These are phyloP conservation scores for Phasianus colchicus DNA, from an alignment of 2,113 vertebrate species.

Conservation along the genomic window DNA sequence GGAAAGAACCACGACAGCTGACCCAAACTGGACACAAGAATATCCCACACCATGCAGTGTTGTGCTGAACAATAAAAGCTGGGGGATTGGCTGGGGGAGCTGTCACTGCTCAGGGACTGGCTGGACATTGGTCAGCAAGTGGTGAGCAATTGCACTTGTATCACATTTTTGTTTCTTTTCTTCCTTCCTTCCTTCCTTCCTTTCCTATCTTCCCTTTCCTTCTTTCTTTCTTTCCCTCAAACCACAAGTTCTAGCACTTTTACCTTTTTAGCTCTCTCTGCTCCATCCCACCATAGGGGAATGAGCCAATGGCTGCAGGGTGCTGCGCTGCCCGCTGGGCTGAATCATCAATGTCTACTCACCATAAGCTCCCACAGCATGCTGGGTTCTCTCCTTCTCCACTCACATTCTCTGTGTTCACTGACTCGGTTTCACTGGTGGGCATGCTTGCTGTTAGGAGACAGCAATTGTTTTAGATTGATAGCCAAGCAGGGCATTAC, in stretches of 20 bases:
- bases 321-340: background rate
- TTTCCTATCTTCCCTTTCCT: background rate
- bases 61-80: background rate
- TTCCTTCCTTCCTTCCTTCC: background rate
- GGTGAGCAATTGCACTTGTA: background rate
- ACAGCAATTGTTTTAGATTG: conserved; percentile 46
- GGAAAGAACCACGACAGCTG: background rate
- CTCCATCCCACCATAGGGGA: background rate
- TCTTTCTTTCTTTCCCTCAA: background rate
- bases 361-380: conserved; percentile 93
- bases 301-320: background rate
- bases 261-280: background rate
- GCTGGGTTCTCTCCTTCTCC: conserved; percentile 86
- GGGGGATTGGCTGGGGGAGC: background rate
- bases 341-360: conserved; percentile 47
- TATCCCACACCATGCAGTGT: too few relatives aligned
- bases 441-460: conserved; percentile 90
- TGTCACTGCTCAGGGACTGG: background rate
- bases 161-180: background rate
- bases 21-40: background rate
- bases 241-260: background rate
- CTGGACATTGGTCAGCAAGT: background rate
- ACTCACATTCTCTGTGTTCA: conserved; percentile 93
- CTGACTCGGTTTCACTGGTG: conserved; percentile 94
- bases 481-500: background rate